Base-by-base conservation (phyloP, 2,113 vertebrate species). In the Pleuronectes platessa region DNA sequence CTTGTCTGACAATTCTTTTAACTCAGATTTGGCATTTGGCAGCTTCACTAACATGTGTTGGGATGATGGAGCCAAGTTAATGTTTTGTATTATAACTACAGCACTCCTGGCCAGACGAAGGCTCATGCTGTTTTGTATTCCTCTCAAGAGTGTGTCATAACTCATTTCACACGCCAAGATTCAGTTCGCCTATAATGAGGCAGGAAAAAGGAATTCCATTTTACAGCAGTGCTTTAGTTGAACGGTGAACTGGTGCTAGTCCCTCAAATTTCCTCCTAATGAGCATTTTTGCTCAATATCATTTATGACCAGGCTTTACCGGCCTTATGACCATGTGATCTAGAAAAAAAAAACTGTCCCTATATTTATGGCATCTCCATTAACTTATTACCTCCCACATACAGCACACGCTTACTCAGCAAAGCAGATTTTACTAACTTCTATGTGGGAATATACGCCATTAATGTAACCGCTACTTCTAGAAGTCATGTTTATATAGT, bases 51-150 rank as follows among this genome's bases (percentile, higher is more conserved):
- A 96, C 96, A 97, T 96, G 96, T 98, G 96, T 95, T 95, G 92
- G 93, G 94, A 96, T 96, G 94, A 95, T 87, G 92, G 88, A 96
- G 96, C 97, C 97, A 97, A 97, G 95, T 95, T 95, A 95, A 95
- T 96, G 96, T 97, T 98, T 97, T 96, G 95, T 95, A 95, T 96
- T 97, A 96, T 88, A 94, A 94, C 92, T 94, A 83, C 93, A 75
- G 93, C 94, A 95, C 95, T 95, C 93, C 92, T 90, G 93, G 91
- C 95, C 91, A 94, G 90, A 94, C 93, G 89, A 42, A 93, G 94
- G 92, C 94, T 92, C 96, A 95, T 92, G 94, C 95, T 95, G 94
- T 94, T 97, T 93, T 94, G 93, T 94, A 94, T 94, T 94, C 87
- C 95, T 93, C 95, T 92, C 93, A 93, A 95, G 94, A 93, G 84